Conservation (phyloP, 2,113 vertebrate genomes). For the Catharus minimus region DNA sequence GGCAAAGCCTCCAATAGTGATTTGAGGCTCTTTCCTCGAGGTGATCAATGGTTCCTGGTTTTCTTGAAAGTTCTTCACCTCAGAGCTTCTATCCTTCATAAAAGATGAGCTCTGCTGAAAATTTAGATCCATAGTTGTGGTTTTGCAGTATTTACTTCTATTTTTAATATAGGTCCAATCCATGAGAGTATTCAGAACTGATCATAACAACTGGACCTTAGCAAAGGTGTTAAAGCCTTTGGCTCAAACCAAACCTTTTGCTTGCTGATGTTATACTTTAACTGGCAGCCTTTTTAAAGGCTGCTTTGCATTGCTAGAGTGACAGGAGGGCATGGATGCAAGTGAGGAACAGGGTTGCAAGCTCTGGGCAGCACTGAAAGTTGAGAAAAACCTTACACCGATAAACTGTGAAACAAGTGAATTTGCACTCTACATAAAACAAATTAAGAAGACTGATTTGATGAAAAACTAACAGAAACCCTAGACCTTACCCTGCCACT, state of each 20-base stretch:
- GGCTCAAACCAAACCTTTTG: not conserved
- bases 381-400: not conserved
- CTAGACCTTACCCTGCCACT: not conserved
- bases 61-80: not conserved
- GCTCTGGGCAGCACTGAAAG: not conserved
- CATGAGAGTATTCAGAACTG: not conserved
- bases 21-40: not conserved
- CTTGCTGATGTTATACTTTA: not conserved
- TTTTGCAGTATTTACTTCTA: not conserved
- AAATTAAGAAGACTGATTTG: not conserved
- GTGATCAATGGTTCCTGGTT: not conserved
- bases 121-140: not conserved
- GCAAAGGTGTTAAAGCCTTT: not conserved
- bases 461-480: not conserved
- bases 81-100: not conserved
- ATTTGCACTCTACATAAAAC: not conserved
- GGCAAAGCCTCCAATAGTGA: not conserved
- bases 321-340: not conserved
- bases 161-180: not conserved
- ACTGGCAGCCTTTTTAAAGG: not conserved
- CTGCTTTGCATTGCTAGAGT: not conserved
- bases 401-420: not conserved
- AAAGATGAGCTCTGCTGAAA: conserved; percentile 8
- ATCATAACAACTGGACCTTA: not conserved
- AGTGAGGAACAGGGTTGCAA: not conserved